phyloP scores from a whole-genome alignment of 2,113 vertebrate species.

The Neolamprologus kungweensis region DNA sequence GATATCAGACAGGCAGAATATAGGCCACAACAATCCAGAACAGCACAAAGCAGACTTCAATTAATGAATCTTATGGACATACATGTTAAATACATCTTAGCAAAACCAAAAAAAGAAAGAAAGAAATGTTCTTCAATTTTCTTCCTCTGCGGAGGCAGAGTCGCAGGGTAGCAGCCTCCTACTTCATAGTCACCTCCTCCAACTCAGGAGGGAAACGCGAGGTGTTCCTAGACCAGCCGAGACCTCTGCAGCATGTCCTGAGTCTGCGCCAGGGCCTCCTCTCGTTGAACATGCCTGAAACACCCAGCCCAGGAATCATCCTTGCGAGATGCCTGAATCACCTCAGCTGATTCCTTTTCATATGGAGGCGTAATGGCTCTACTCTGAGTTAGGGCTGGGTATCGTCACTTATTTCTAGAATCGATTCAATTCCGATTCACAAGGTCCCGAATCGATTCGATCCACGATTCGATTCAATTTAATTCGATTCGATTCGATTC shows the following conservation, averaged over 20 bases:
- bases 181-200: neutral
- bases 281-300: neutral
- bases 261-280: neutral
- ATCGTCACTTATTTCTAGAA: too few relatives aligned
- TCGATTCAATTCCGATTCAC: too few relatives aligned
- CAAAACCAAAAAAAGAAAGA: neutral
- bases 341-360: neutral
- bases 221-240: neutral
- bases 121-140: neutral
- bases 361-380: neutral
- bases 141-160: neutral
- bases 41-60: neutral
- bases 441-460: fast-evolving
- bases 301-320: neutral
- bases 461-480: too few relatives aligned
- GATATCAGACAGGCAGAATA: neutral
- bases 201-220: neutral
- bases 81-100: neutral
- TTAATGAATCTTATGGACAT: neutral
- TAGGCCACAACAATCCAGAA: neutral
- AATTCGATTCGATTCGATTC: too few relatives aligned
- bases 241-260: neutral
- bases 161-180: neutral
- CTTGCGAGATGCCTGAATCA: neutral
- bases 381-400: neutral